These are phyloP conservation scores for Pseudochirops corinnae DNA, from an alignment of 2,797 vertebrate genomes.

Conservation along the genomic window DNA sequence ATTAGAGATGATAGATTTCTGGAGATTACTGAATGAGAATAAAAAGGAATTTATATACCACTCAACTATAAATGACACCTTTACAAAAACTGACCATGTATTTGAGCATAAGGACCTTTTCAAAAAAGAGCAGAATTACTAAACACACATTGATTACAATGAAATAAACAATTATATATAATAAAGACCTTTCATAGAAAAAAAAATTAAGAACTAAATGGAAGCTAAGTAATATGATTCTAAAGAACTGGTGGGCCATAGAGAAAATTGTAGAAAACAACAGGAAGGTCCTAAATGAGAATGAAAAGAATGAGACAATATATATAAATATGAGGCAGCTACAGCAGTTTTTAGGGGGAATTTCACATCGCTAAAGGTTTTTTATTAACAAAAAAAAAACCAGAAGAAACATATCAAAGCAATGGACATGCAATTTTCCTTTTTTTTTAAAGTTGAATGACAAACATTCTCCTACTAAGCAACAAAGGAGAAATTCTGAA, in stretches of 20 bases:
- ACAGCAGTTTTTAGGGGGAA: no score
- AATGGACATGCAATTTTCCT: neutral
- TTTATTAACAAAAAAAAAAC: neutral
- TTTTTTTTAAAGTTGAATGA: neutral
- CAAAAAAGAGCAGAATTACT: neutral
- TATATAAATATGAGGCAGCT: neutral
- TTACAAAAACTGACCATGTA: no score
- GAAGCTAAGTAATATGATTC: neutral
- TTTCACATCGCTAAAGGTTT: no score
- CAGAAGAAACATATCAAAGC: neutral
- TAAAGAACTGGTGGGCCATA: neutral
- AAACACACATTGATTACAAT: neutral
- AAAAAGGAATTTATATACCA: neutral
- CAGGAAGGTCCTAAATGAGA: neutral
- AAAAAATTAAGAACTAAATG: neutral
- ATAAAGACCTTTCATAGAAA: neutral
- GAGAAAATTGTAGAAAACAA: neutral
- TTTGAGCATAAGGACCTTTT: neutral
- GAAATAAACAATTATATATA: neutral
- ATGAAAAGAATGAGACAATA: neutral
- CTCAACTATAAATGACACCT: no score
- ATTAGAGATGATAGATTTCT: neutral
- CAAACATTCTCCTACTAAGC: neutral
- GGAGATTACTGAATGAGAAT: neutral
- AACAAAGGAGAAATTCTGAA: neutral